phyloP scores from a whole-genome alignment of 2,113 vertebrate genomes.

The Oncorhynchus kisutch region DNA sequence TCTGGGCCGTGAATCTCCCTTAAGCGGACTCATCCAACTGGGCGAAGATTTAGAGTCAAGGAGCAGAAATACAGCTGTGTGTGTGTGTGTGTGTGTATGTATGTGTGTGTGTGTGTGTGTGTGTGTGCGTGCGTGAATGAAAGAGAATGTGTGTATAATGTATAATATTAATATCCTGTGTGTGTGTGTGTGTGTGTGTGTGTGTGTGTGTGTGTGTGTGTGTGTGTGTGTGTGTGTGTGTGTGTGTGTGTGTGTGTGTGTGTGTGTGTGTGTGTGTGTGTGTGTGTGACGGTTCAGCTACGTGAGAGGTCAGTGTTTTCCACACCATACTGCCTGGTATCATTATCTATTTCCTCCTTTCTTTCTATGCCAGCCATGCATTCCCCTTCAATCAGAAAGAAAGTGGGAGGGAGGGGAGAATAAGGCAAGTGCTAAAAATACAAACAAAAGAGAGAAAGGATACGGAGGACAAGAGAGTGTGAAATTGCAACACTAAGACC shows the following conservation, averaged over 20 bases:
- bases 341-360: conserved; percentile 61
- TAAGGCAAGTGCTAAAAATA: neutral
- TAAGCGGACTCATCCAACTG: conserved; percentile 24
- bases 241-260: conserved; percentile 3
- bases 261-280: conserved; percentile 17
- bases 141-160: neutral
- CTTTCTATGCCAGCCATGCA: conserved; percentile 55
- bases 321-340: conserved; percentile 50
- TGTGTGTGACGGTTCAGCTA: conserved; percentile 40
- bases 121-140: no score
- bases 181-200: conserved; percentile 4
- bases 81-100: neutral
- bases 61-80: neutral
- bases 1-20: conserved; percentile 19
- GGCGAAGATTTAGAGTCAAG: conserved; percentile 24
- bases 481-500: neutral
- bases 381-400: conserved; percentile 58
- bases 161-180: neutral
- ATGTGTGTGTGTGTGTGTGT: neutral
- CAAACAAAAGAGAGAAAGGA: conserved; percentile 8
- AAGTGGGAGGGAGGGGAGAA: neutral
- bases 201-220: conserved; percentile 3
- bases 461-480: neutral
- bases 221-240: conserved; percentile 4
- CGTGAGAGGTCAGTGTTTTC: conserved; percentile 64